phyloP scores from a whole-genome alignment of 2,113 vertebrate species.

The Mixornis gularis region DNA sequence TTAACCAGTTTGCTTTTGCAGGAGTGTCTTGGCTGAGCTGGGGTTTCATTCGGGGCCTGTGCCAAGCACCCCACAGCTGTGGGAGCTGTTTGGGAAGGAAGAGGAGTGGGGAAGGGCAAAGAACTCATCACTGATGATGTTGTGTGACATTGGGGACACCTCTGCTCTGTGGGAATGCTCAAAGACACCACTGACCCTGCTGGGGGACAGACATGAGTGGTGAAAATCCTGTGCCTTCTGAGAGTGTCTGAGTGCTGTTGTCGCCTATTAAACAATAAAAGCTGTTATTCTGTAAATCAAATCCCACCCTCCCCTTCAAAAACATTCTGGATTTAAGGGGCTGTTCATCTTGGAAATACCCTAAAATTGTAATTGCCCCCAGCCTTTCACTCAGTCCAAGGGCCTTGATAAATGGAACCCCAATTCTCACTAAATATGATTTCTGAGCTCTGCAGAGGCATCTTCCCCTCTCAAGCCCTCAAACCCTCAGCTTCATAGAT shows the following conservation, averaged over 20 bases:
- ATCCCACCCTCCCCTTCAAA: background rate
- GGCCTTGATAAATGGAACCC: background rate
- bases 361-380: background rate
- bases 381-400: background rate
- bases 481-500: accelerated
- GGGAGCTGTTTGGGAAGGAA: accelerated
- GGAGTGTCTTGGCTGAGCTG: background rate
- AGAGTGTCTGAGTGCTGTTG: accelerated
- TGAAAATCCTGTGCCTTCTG: background rate
- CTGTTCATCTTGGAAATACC: background rate
- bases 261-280: background rate
- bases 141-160: accelerated
- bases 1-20: background rate
- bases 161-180: background rate
- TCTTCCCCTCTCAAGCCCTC: background rate
- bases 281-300: background rate
- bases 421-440: accelerated
- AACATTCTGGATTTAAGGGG: background rate
- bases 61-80: background rate
- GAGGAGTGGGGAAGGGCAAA: accelerated
- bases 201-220: background rate
- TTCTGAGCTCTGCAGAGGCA: background rate
- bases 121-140: accelerated
- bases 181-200: background rate
- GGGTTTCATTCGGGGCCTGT: accelerated